phyloP scores from a whole-genome alignment of 2,888 invertebrate genomes.

The Nemurella pictetii region DNA sequence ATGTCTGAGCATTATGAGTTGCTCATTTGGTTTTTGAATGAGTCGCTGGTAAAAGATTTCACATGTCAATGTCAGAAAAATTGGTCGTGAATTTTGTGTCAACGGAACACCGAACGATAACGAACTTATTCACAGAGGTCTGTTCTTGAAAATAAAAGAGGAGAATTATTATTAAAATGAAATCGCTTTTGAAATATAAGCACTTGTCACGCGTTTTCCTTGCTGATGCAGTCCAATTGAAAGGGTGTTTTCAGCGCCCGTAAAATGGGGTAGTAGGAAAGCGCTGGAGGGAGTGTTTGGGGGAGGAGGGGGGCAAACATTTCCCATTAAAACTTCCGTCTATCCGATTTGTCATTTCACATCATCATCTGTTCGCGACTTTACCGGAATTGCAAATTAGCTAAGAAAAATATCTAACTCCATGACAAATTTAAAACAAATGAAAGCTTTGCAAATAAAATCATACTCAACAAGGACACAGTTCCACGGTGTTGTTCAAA shows the following conservation, averaged over 20 bases:
- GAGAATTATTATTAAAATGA: slow-evolving; percentile 20
- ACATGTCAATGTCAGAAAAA: slow-evolving; percentile 27
- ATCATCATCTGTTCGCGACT: slow-evolving; percentile 11
- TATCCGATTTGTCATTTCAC: slow-evolving; percentile 24
- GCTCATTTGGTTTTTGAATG: slow-evolving; percentile 23
- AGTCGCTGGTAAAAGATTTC: slow-evolving; percentile 17
- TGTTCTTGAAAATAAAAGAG: slow-evolving; percentile 34
- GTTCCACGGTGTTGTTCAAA: background rate
- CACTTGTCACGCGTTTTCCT: background rate
- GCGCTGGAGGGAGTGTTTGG: background rate
- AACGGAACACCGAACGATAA: slow-evolving; percentile 25
- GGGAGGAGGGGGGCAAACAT: background rate
- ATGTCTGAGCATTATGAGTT: slow-evolving; percentile 15
- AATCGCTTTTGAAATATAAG: slow-evolving; percentile 3
- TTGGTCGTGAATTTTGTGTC: slow-evolving; percentile 7
- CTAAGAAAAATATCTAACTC: slow-evolving; percentile 18
- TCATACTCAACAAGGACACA: background rate
- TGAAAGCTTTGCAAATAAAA: background rate
- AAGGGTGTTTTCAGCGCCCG: background rate
- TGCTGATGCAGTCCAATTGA: slow-evolving; percentile 11
- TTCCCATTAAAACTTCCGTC: slow-evolving; percentile 25
- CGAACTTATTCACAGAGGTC: slow-evolving; percentile 31
- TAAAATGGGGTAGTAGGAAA: background rate
- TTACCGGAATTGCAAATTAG: slow-evolving; percentile 13
- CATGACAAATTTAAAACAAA: slow-evolving; percentile 6